Evolutionary conservation across 2,888 invertebrate species (phyloP).

Genomic region (Tuberolachnus salignus): DNA sequence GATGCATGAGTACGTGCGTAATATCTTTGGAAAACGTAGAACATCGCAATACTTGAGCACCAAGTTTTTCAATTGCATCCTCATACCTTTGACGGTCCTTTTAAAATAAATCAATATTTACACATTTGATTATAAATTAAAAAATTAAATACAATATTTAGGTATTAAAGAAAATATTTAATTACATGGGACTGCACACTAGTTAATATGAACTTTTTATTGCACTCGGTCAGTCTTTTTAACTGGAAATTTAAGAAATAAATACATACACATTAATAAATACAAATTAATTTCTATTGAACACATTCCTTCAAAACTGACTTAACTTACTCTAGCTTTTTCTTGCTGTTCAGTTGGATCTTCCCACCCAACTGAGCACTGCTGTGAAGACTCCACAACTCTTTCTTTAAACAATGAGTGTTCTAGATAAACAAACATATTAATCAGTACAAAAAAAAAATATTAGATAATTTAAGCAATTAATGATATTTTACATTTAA

Average conservation of each 20-base stretch:
- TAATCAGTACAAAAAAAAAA: not conserved
- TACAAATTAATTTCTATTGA: not conserved
- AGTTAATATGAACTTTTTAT: slow-evolving; percentile 47
- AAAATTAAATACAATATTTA: too few species aligned
- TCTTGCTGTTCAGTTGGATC: slow-evolving; percentile 55
- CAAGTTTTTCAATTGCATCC: slow-evolving; percentile 68
- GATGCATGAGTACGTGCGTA: slow-evolving; percentile 80
- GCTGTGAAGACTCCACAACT: slow-evolving; percentile 44
- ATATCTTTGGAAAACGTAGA: slow-evolving; percentile 68
- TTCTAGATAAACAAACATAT: slow-evolving; percentile 2
- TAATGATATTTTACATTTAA: not conserved
- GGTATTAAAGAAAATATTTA: not conserved
- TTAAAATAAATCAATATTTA: not conserved
- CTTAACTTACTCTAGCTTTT: slow-evolving; percentile 47
- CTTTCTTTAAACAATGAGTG: slow-evolving; percentile 47
- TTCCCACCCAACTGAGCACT: slow-evolving; percentile 56
- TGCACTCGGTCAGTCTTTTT: slow-evolving; percentile 32
- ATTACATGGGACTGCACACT: slow-evolving; percentile 29
- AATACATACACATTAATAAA: not conserved
- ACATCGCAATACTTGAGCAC: slow-evolving; percentile 70
- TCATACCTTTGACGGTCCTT: slow-evolving; percentile 57
- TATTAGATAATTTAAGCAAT: not conserved
- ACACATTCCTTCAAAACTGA: not conserved
- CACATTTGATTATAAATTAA: too few species aligned
- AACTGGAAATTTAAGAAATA: slow-evolving; percentile 27